phyloP scores from a whole-genome alignment of 2,888 invertebrate species.

The Meandrusa payeni region DNA sequence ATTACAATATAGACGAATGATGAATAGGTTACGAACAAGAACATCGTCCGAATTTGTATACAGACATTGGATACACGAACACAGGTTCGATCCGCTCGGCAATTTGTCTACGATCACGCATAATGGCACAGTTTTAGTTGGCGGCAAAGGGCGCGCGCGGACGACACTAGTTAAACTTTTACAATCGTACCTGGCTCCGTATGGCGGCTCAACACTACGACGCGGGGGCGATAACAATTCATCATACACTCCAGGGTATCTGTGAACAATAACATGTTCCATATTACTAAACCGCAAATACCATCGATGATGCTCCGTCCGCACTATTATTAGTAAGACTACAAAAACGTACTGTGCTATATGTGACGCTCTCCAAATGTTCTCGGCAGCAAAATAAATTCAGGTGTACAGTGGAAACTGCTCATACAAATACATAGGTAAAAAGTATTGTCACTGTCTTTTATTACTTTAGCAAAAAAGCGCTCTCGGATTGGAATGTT shows the following conservation, averaged over 20 bases:
- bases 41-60: constrained; percentile 26
- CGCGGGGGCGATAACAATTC: constrained; percentile 75
- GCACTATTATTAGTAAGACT: no score
- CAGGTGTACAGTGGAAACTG: no score
- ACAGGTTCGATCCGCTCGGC: constrained; percentile 69
- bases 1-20: not conserved
- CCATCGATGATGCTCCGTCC: no score
- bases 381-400: no score
- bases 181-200: constrained; percentile 78
- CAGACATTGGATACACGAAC: constrained; percentile 43
- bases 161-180: constrained; percentile 66
- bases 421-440: no score
- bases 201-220: constrained; percentile 72
- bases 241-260: constrained; percentile 71
- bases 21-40: not conserved
- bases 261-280: constrained; percentile 38
- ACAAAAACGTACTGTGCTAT: no score
- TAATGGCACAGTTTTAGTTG: constrained; percentile 43
- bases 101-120: constrained; percentile 49
- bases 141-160: constrained; percentile 48
- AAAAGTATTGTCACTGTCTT: no score
- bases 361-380: no score
- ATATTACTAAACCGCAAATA: no score
- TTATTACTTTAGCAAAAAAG: no score
- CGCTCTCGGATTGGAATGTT: no score